Base-by-base conservation (phyloP, 2,888 invertebrate species). In the Micoletzkya japonica region DNA sequence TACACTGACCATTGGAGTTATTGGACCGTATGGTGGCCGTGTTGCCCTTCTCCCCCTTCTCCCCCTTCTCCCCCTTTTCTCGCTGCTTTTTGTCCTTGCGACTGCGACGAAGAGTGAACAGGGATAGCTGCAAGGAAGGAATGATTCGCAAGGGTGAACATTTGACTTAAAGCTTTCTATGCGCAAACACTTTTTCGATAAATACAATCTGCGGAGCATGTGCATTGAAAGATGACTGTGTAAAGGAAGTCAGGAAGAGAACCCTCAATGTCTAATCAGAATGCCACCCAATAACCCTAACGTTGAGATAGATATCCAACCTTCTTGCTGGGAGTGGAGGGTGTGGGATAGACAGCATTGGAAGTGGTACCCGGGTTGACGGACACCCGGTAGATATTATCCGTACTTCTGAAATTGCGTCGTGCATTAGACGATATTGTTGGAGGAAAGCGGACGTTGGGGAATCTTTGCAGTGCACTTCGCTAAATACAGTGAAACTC, bases 31-130 rank as follows among this genome's bases (percentile, higher is more conserved):
- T 1, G 44, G 26, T 20, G 32, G 49, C 32, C 49, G 20, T 7
- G 63, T 63, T 14, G 32, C 49, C n/a, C 36, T n/a, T 30, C 50
- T 49, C 63, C 63, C 17, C 24, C 37, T 44, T 60, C 39, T 24
- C n/a, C 10, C 4, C 1, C n/a, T 28, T 58, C 2, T 30, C 58
- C 37, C 37, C 63, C 57, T 57, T 72, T 58, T 71, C 71, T 60
- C 63, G 59, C 70, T 76, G 75, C 70, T 76, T 78, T 70, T 78
- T 77, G 58, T 78, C 63, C 50, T 63, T 78, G 44, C 78, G 72
- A 59, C 75, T 74, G 20, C 76, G 70, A 34, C 78, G 74, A 52
- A 78, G 72, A 17, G 78, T 76, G 72, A 78, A 78, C 39, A 77
- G 73, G 0, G 77, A 75, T 6, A 74, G 71, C 50, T 71, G 68